These are phyloP conservation scores for Boloria euphrosyne DNA, from an alignment of 2,888 invertebrate species.

Conservation along the genomic window DNA sequence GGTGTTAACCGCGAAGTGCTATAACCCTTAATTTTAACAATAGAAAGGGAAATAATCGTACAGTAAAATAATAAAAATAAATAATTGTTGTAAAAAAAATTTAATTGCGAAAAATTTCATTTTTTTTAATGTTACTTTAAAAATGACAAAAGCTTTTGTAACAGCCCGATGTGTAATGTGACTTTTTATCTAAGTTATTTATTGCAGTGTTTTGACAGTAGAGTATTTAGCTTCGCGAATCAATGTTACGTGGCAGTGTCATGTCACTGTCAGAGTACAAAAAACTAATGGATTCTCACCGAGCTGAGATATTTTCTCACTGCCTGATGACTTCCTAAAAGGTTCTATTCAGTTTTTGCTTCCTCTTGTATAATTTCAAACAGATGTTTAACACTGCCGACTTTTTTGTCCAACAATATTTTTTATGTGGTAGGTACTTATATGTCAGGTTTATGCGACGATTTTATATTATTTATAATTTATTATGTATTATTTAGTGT, in stretches of 20 bases:
- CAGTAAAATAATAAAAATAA: too few relatives aligned
- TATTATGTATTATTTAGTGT: too few relatives aligned
- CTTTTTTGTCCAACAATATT: conserved; percentile 1
- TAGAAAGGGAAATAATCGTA: too few relatives aligned
- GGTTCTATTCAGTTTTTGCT: conserved; percentile 25
- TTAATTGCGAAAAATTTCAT: too few relatives aligned
- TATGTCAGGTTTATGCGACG: too few relatives aligned
- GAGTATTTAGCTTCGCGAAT: conserved; percentile 58
- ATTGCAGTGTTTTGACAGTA: conserved; percentile 56
- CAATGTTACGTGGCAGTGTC: conserved; percentile 49
- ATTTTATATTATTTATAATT: too few relatives aligned
- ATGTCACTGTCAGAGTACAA: conserved; percentile 65
- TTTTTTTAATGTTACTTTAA: too few relatives aligned
- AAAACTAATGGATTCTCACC: conserved; percentile 42
- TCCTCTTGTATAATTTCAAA: conserved; percentile 15
- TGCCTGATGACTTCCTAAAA: conserved; percentile 23
- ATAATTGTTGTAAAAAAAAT: too few relatives aligned
- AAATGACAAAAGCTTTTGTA: too few relatives aligned
- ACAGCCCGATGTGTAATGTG: not conserved
- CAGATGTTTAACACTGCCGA: not conserved
- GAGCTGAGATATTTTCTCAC: conserved; percentile 28
- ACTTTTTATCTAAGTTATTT: conserved; percentile 35
- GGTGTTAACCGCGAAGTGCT: too few relatives aligned
- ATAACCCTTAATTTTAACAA: too few relatives aligned
- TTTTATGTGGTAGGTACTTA: conserved; percentile 34